Base-by-base conservation (phyloP, 2,797 vertebrate species). In the Rhadinocentrus ornatus region DNA sequence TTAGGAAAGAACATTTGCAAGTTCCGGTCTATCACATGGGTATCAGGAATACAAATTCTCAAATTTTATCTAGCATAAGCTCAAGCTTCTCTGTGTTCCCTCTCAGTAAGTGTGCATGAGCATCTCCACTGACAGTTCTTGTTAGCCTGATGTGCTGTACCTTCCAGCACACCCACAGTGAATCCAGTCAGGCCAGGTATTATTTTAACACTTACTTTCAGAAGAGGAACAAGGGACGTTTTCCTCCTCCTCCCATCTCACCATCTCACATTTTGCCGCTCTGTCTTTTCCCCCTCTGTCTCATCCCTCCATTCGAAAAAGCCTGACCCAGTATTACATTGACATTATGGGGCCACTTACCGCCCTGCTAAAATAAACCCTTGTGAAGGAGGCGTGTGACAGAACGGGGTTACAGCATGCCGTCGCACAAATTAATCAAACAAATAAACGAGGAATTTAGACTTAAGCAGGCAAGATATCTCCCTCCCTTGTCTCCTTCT, bases 291-390 rank as follows among this genome's bases (percentile, higher is more conserved):
- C 77, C 79, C 57, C 71, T 60, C 65, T 66, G 82, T 89, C 84
- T 78, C 86, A 84, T 90, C 86, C 80, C 79, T 91, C 74, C 75
- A 53, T 87, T 93, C 63, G 86, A 72, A 88, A 86, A 91, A 86
- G 84, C 82, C 85, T 93, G 91, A 92, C 92, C 93, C 86, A 94
- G 91, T 93, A 94, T 90, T 88, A 91, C 86, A 2, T 82, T 94
- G 92, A 92, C 90, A 90, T 94, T 93, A 94, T 93, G 91, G 88
- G 91, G 90, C 90, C 88, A 87, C 86, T 91, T 91, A 89, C 85
- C 76, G 79, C 83, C 85, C 85, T 85, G 86, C 89, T 90, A 92
- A 93, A 93, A 93, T 91, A 90, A 92, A 88, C 86, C 88, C 86
- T 73, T 55, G 84, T 89, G 88, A 91, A 89, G 82, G 85, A 90